A percentile compares a stretch with the other conserved stretches of the same genome.
Evolutionary conservation across 2,888 invertebrate genomes (phyloP).

Genomic region (Pocota personata): DNA sequence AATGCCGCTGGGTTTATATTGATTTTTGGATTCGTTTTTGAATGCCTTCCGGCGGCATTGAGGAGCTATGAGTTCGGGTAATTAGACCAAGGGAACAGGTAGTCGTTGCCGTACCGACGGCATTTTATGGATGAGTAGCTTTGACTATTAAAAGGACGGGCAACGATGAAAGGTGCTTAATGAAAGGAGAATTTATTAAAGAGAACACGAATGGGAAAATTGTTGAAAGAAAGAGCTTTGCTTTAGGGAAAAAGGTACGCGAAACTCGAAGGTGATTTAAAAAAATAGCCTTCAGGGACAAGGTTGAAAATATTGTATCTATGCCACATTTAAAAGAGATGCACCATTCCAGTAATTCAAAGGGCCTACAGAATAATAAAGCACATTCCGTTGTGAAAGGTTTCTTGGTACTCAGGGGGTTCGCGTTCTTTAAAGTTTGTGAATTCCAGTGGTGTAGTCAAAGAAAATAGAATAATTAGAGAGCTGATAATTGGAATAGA

Average conservation of each 20-base stretch:
- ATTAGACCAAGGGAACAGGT: constrained; percentile 44
- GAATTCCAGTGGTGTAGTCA: too few relatives aligned
- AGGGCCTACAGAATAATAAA: too few relatives aligned
- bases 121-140: neutral
- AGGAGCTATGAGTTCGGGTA: constrained; percentile 2
- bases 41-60: constrained; percentile 39
- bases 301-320: too few relatives aligned
- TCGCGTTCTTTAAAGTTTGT: too few relatives aligned
- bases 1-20: constrained; percentile 7
- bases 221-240: neutral
- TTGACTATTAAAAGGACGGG: neutral
- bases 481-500: too few relatives aligned
- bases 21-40: constrained; percentile 35
- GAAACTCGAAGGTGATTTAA: neutral
- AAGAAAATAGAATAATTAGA: too few relatives aligned
- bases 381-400: too few relatives aligned
- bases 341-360: too few relatives aligned
- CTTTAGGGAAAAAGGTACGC: neutral
- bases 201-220: neutral
- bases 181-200: neutral
- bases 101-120: neutral
- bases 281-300: neutral
- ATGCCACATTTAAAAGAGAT: too few relatives aligned
- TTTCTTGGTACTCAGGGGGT: too few relatives aligned
- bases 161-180: neutral